A percentile compares a stretch with the other conserved stretches of the same genome.
phyloP scores from a whole-genome alignment of 2,113 vertebrate species.

The Heterotilapia buettikoferi region DNA sequence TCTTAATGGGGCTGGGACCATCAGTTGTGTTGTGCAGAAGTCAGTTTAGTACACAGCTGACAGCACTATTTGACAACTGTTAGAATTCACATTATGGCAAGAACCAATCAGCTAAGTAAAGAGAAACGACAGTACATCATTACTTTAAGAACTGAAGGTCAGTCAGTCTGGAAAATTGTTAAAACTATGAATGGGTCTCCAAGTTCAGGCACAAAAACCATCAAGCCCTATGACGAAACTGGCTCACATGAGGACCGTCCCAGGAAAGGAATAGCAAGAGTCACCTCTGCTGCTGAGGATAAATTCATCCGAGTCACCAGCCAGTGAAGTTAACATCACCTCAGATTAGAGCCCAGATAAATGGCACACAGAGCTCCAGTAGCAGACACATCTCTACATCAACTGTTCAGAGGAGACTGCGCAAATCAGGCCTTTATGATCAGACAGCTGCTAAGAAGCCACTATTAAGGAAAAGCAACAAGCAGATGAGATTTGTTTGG shows the following conservation, averaged over 20 bases:
- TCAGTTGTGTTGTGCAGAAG: neutral
- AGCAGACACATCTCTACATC: neutral
- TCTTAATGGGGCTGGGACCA: neutral
- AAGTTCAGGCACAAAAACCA: neutral
- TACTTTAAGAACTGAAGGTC: neutral
- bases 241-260: neutral
- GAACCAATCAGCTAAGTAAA: neutral
- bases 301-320: neutral
- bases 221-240: neutral
- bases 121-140: neutral
- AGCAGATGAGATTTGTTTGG: neutral
- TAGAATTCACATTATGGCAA: neutral
- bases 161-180: neutral
- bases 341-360: neutral
- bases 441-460: neutral
- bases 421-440: neutral
- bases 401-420: accelerated
- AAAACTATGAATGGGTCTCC: neutral
- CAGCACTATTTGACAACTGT: neutral
- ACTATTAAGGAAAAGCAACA: neutral
- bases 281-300: neutral
- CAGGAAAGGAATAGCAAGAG: neutral
- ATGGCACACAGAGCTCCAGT: neutral
- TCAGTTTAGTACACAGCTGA: neutral
- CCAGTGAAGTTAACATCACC: neutral